Evolutionary conservation across 2,797 vertebrate genomes (phyloP), one percentile per base, ranked within the genome.

Genomic region (Rhynchonycteris naso): DNA sequence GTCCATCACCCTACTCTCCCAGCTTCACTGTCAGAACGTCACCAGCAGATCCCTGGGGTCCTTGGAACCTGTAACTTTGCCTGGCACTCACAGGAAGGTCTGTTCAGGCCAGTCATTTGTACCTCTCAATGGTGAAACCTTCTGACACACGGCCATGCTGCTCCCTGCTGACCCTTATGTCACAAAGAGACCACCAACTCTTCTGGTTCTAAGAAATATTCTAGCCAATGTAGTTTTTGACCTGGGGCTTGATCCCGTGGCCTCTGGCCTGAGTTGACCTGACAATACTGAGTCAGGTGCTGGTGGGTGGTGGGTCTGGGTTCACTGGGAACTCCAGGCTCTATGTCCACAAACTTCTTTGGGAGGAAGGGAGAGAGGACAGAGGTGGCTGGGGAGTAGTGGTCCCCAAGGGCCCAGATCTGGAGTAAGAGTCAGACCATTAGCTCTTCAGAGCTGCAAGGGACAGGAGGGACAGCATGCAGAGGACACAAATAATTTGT

Each of bases 11-110:
- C 1, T 8, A 15, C 76, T 74, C 35, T 6, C 30, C 30, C 33
- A 24, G 8, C 28, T 22, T 26, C 28, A 4, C 18, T 38, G 38
- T 68, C 2, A 10, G 54, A 50, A 26, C 6, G 3, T 22, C 11
- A 4, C 33, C 0, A 16, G 19, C 47, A 22, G 28, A 9, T 24
- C 21, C 18, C 1, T 43, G 0, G 1, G 18, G 30, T 19, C 50
- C 33, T 91, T 35, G 43, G 33, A 2, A 22, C 26, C 30, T 50
- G 28, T 7, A 33, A 35, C 81, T 19, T 58, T 11, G 14, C 18
- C 47, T 13, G 19, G 15, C 4, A 8, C 22, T 24, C 38, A 14
- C 1, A 8, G 28, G 69, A 33, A 4, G 26, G 52, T 5, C 5
- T 56, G 33, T 66, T 47, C 14, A 0, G 2, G 16, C 16, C 13